These are phyloP conservation scores for Diachasma alloeum DNA, from an alignment of 1,140 invertebrate genomes.

Conservation along the genomic window DNA sequence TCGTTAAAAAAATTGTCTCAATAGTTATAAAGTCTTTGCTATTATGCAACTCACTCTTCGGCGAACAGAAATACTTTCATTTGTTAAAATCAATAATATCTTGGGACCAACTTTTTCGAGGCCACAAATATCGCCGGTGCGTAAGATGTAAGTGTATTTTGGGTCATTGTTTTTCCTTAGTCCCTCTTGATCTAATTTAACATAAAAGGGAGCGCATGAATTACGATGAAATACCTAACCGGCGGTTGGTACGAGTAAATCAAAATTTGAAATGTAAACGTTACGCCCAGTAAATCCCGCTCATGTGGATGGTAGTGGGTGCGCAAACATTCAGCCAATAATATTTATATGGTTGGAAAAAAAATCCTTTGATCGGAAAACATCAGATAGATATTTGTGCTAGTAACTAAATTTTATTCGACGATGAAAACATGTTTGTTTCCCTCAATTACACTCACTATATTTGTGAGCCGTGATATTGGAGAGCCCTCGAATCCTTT, in stretches of 20 bases:
- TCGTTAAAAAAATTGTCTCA: background rate
- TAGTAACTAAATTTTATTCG: background rate
- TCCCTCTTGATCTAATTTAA: background rate
- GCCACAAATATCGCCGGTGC: no score
- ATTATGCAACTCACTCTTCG: background rate
- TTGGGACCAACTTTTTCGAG: no score
- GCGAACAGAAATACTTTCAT: background rate
- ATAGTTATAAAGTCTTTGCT: background rate
- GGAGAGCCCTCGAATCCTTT: no score
- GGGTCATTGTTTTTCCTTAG: slow-evolving; percentile 19
- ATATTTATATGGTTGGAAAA: background rate
- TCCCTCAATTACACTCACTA: no score
- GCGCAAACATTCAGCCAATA: background rate
- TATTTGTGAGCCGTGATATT: no score
- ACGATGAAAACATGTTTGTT: background rate
- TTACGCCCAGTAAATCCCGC: background rate
- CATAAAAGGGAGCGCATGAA: slow-evolving; percentile 15
- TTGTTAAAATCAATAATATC: no score
- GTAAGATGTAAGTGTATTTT: background rate
- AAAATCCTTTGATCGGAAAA: background rate
- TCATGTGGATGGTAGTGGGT: background rate
- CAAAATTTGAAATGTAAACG: slow-evolving; percentile 43
- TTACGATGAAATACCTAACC: slow-evolving; percentile 24
- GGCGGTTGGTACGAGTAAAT: slow-evolving; percentile 41
- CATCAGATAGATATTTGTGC: background rate